phyloP scores from a whole-genome alignment of 2,888 invertebrate species.

The Campoplex nolae region DNA sequence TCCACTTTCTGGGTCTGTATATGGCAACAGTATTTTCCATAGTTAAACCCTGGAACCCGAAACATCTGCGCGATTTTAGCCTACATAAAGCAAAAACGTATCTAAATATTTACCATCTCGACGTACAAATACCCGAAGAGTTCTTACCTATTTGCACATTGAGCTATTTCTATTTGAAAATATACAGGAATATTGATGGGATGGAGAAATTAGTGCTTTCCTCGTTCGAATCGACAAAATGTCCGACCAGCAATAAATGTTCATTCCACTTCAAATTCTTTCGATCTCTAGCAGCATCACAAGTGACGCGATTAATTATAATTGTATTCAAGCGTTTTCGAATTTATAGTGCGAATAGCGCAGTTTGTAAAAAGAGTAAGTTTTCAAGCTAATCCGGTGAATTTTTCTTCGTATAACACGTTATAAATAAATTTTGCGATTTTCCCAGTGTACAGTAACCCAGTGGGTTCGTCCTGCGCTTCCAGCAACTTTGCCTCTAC shows the following conservation, averaged over 20 bases:
- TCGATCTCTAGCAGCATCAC: neutral
- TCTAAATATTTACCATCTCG: neutral
- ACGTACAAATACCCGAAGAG: neutral
- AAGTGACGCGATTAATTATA: neutral
- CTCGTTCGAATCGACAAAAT: neutral
- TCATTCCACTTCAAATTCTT: neutral
- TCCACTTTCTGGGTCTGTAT: slow-evolving; percentile 6
- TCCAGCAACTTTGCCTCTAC: slow-evolving; percentile 48
- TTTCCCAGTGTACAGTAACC: neutral
- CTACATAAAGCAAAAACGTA: neutral
- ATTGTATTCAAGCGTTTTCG: neutral
- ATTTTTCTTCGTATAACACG: neutral
- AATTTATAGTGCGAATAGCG: neutral
- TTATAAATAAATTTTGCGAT: neutral
- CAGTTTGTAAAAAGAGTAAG: neutral
- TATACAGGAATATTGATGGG: neutral
- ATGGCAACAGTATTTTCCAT: slow-evolving; percentile 22
- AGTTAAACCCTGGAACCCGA: slow-evolving; percentile 41
- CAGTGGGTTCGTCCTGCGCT: neutral
- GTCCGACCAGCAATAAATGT: neutral
- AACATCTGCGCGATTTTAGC: slow-evolving; percentile 21
- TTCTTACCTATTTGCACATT: neutral
- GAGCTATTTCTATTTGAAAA: neutral
- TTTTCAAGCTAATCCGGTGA: neutral
- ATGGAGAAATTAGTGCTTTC: neutral